phyloP scores from a whole-genome alignment of 2,888 invertebrate genomes.

The Drosophila subsilvestris region DNA sequence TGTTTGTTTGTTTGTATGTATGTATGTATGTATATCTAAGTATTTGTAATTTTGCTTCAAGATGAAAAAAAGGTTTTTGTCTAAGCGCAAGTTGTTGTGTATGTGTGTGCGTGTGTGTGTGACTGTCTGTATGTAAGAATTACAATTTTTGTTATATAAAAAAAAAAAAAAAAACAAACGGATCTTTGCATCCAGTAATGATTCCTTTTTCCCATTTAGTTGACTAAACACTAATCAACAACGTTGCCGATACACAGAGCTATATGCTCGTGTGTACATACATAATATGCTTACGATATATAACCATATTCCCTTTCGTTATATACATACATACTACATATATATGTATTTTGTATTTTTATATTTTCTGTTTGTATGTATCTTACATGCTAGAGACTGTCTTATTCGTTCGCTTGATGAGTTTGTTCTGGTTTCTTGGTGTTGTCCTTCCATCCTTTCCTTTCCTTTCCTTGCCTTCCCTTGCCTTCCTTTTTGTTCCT shows the following conservation, averaged over 20 bases:
- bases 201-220: conserved; percentile 39
- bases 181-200: conserved; percentile 10
- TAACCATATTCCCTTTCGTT: conserved; percentile 5
- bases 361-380: too few species aligned
- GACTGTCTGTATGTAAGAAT: not conserved
- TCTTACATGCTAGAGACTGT: conserved; percentile 60
- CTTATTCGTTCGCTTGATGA: conserved; percentile 56
- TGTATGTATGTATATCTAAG: not conserved
- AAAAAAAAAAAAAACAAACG: conserved; percentile 5
- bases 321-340: not conserved
- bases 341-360: too few species aligned
- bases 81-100: not conserved
- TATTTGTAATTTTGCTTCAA: not conserved
- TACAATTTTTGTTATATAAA: not conserved
- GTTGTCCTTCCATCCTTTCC: conserved; percentile 8
- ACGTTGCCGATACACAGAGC: conserved; percentile 43
- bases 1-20: too few species aligned
- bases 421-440: conserved; percentile 47
- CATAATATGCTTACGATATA: not conserved
- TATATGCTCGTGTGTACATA: conserved; percentile 12
- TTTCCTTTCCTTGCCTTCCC: not conserved
- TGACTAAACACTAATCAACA: conserved; percentile 67
- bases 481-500: not conserved
- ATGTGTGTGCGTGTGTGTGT: not conserved
- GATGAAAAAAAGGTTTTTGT: not conserved